phyloP scores from a whole-genome alignment of 2,113 vertebrate species.

The Triplophysa dalaica region DNA sequence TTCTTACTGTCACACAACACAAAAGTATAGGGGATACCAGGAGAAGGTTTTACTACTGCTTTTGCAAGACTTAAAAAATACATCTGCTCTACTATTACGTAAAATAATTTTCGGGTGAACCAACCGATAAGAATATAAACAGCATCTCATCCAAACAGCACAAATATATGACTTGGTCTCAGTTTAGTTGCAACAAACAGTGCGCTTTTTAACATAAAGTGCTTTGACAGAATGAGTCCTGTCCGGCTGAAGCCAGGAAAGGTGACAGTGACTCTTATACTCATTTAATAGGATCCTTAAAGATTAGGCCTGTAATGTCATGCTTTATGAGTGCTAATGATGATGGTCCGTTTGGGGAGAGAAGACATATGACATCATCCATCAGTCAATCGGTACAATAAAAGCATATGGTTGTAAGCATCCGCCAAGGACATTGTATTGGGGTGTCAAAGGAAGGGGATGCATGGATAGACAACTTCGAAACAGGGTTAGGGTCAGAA shows the following conservation, averaged over 20 bases:
- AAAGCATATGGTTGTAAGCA: slow-evolving; percentile 55
- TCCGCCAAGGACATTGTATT: slow-evolving; percentile 79
- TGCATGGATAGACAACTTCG: slow-evolving; percentile 71
- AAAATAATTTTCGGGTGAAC: no score
- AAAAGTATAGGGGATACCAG: no score
- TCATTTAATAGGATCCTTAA: slow-evolving; percentile 71
- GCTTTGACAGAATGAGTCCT: background rate
- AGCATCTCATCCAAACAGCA: background rate
- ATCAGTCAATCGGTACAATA: slow-evolving; percentile 63
- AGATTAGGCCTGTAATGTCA: slow-evolving; percentile 63
- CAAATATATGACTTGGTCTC: background rate
- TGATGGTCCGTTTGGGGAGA: slow-evolving; percentile 63
- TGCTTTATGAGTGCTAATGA: slow-evolving; percentile 63
- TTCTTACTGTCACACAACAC: no score
- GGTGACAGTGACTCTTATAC: slow-evolving; percentile 62
- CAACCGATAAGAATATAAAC: no score
- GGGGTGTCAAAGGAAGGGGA: slow-evolving; percentile 73
- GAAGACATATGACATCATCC: slow-evolving; percentile 72
- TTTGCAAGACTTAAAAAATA: no score
- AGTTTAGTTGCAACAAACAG: slow-evolving; percentile 1
- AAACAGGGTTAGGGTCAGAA: slow-evolving; percentile 1
- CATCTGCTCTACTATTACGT: no score
- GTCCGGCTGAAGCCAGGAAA: no score
- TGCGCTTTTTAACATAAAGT: slow-evolving; percentile 13
- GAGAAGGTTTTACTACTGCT: no score